These are phyloP conservation scores for Oryzias woworae DNA, from an alignment of 2,113 vertebrate genomes.

Conservation along the genomic window DNA sequence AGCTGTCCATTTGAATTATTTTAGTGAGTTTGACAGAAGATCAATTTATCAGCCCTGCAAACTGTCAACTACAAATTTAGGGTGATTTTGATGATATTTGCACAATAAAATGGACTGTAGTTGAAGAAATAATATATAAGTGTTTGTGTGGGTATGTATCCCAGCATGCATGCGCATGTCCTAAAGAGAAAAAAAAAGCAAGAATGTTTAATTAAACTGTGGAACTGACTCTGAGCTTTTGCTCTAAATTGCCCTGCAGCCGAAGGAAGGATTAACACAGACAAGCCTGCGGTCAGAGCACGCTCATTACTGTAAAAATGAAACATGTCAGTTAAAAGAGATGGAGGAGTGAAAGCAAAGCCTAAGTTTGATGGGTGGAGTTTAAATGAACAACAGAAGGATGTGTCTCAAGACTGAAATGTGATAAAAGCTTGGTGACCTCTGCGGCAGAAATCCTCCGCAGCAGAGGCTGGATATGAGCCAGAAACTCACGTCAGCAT, in stretches of 20 bases:
- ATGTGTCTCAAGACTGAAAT: not conserved
- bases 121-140: not conserved
- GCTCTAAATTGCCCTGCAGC: constrained; percentile 71
- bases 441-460: not conserved
- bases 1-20: too few species aligned
- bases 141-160: constrained; percentile 1
- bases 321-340: constrained; percentile 40
- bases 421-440: not conserved
- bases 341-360: constrained; percentile 16
- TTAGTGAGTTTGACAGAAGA: too few species aligned
- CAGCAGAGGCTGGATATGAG: not conserved
- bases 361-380: constrained; percentile 13
- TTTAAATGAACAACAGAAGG: not conserved
- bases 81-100: too few species aligned
- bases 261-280: constrained; percentile 75
- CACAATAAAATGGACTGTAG: too few species aligned
- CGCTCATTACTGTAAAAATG: constrained; percentile 68
- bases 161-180: constrained; percentile 36
- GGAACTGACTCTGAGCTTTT: constrained; percentile 62
- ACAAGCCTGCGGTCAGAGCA: constrained; percentile 60
- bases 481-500: constrained; percentile 2
- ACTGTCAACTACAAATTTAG: too few species aligned
- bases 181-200: constrained; percentile 50
- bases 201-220: constrained; percentile 79
- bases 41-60: too few species aligned